Evolutionary conservation across 2,888 invertebrate species (phyloP).

Genomic region (Selenia dentaria): DNA sequence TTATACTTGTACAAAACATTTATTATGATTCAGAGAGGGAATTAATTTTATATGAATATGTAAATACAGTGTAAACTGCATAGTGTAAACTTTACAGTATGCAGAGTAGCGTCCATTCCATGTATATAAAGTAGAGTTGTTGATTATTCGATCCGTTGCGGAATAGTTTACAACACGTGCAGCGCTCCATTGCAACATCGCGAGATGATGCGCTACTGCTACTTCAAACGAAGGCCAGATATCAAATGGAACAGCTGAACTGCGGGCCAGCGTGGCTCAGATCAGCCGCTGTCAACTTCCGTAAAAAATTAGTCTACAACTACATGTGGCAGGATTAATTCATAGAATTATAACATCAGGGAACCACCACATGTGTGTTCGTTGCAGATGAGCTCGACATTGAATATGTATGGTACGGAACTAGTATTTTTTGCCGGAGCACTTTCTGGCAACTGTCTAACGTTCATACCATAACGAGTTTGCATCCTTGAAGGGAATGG

Average conservation of each 20-base stretch:
- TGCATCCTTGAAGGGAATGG: too few species aligned
- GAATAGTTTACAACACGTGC: constrained; percentile 14
- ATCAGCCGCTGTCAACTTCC: constrained; percentile 22
- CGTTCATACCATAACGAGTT: too few species aligned
- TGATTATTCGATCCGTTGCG: constrained; percentile 12
- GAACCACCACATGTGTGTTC: constrained; percentile 18
- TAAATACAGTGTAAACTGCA: too few species aligned
- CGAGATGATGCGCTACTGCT: constrained; percentile 19
- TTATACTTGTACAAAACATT: too few species aligned
- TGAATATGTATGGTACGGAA: constrained; percentile 9
- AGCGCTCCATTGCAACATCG: constrained; percentile 22
- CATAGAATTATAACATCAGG: constrained; percentile 18
- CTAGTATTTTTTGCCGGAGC: constrained; percentile 5
- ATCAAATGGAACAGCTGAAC: constrained; percentile 44
- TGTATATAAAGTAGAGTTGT: too few species aligned
- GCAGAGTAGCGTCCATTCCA: too few species aligned
- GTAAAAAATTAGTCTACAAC: constrained; percentile 4
- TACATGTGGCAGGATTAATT: constrained; percentile 18
- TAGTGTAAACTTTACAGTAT: too few species aligned
- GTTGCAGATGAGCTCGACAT: constrained; percentile 12
- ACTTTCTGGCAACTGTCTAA: constrained; percentile 9
- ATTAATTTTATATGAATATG: too few species aligned
- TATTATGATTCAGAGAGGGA: too few species aligned
- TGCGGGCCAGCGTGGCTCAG: constrained; percentile 26
- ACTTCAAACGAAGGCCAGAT: constrained; percentile 29